Evolutionary conservation across 2,888 invertebrate species (phyloP).

Genomic region (Opisthograptis luteolata): DNA sequence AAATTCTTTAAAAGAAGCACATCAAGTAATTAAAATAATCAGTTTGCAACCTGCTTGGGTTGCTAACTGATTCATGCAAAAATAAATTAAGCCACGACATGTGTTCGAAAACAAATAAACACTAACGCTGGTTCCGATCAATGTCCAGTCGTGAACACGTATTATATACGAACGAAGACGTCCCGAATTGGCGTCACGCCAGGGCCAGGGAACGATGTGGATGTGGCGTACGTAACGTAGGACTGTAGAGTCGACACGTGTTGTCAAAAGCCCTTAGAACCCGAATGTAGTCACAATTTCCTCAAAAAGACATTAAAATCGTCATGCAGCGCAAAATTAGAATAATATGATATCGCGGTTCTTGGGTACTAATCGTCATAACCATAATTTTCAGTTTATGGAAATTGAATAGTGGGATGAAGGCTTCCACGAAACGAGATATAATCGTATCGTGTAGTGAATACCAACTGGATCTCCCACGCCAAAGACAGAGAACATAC

Average conservation of each 20-base stretch:
- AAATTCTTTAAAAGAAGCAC: background rate
- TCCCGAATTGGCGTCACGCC: constrained; percentile 56
- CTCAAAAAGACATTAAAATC: constrained; percentile 13
- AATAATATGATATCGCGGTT: constrained; percentile 15
- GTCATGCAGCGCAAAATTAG: constrained; percentile 21
- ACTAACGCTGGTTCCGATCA: constrained; percentile 41
- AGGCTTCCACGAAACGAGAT: constrained; percentile 31
- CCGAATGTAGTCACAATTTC: constrained; percentile 20
- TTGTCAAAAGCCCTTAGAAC: constrained; percentile 44
- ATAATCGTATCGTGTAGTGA: constrained; percentile 28
- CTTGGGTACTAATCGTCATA: constrained; percentile 7
- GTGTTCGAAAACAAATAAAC: constrained; percentile 35
- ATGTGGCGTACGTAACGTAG: constrained; percentile 53
- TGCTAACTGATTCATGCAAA: constrained; percentile 24
- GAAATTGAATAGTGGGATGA: constrained; percentile 22
- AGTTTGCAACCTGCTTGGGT: constrained; percentile 16
- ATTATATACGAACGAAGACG: constrained; percentile 47
- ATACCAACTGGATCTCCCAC: constrained; percentile 52
- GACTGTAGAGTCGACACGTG: constrained; percentile 44
- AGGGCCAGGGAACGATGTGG: constrained; percentile 60
- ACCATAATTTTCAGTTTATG: constrained; percentile 27
- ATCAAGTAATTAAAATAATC: constrained; percentile 11
- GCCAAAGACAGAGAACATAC: constrained; percentile 43
- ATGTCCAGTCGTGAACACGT: constrained; percentile 44
- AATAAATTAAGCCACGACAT: constrained; percentile 28